Evolutionary conservation across 2,888 invertebrate genomes (phyloP), one percentile per base, ranked within the genome.

Genomic region (Fissipunctia ypsillon): DNA sequence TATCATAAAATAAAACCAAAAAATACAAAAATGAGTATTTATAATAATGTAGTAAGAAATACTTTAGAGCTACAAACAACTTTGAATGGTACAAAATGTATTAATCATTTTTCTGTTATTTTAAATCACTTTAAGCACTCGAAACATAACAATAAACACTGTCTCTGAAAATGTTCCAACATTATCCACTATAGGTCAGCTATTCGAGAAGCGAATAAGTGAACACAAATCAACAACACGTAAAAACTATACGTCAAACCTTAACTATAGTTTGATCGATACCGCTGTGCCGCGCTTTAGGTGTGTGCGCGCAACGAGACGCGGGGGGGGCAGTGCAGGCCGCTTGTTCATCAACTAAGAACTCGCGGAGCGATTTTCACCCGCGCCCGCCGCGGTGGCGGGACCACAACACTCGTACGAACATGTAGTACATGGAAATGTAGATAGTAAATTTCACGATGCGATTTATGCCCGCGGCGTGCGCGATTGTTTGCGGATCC

Each of bases 21-120:
- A 69, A 56, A 59, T 70, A 73, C 19, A 63, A 76, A 61, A 72
- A 75, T 85, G 85, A 86, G 87, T 87, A 86, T 87, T 85, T 80
- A 82, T 81, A 78, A 79, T 68, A 76, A 78, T 65, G 50, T 56
- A 66, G 64, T 48, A 56, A 64, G 59, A 73, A 50, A 50, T 41
- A 75, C 50, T 73, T 52, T 31, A 59, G 50, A 67, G 31, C 16
- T 63, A 79, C 28, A 56, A 70, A 54, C 22, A 54, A 66, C 59
- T 43, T 43, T 54, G 25, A 68, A 78, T 54, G n/a, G 38, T 77
- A 38, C 19, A 43, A 54, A 45, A 61, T 25, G 43, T 61, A 57
- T 56, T 65, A 7, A 60, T 65, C 50, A 41, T 31, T 19, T 50
- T 50, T 54, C 16, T 50, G 5, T 43, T 60, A 19, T 57, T 54